These are phyloP conservation scores for Drosophila peninsularis DNA, from an alignment of 2,888 invertebrate genomes.

Conservation along the genomic window DNA sequence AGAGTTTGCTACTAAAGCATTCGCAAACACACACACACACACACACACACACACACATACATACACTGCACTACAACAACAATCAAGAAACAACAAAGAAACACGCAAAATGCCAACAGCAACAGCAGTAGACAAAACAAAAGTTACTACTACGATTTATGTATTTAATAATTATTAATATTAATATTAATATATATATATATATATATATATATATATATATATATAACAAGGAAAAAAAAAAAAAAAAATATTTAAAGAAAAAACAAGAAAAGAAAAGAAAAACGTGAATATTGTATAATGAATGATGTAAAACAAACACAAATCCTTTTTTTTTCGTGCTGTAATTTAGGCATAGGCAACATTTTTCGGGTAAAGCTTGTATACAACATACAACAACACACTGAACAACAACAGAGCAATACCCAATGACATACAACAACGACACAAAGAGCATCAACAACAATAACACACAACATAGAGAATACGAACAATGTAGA, in stretches of 20 bases:
- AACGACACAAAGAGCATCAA: not conserved
- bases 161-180: slow-evolving; percentile 60
- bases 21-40: not conserved
- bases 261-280: slow-evolving; percentile 2
- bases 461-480: not conserved
- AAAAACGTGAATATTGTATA: slow-evolving; percentile 41
- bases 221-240: not conserved
- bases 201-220: no score
- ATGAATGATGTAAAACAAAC: slow-evolving; percentile 30
- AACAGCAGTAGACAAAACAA: slow-evolving; percentile 38
- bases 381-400: slow-evolving; percentile 26
- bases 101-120: slow-evolving; percentile 28
- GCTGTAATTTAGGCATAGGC: slow-evolving; percentile 63
- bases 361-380: slow-evolving; percentile 34
- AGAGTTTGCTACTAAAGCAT: slow-evolving; percentile 17
- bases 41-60: not conserved
- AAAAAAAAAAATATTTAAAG: not conserved
- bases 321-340: slow-evolving; percentile 45
- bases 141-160: slow-evolving; percentile 60
- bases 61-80: slow-evolving; percentile 1
- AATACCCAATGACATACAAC: not conserved
- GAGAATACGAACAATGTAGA: not conserved
- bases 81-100: not conserved
- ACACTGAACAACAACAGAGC: slow-evolving; percentile 10
- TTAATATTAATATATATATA: no score